phyloP scores from a whole-genome alignment of 2,113 vertebrate species.

The Callipepla californica region DNA sequence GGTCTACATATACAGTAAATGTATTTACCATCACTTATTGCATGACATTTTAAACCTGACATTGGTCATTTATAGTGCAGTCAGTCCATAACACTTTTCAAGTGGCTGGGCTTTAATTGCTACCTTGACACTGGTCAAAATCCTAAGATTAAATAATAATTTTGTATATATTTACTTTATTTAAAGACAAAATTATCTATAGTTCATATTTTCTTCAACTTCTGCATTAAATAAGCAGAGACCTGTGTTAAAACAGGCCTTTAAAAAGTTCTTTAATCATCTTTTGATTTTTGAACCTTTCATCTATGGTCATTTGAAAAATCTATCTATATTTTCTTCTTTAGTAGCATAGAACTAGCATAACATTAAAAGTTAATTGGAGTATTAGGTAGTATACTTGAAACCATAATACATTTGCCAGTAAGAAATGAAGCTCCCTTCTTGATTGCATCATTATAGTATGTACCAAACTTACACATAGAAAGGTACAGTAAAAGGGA shows the following conservation, averaged over 20 bases:
- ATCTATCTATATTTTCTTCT: slow-evolving; percentile 64
- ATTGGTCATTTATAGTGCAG: slow-evolving; percentile 72
- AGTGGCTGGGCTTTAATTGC: slow-evolving; percentile 70
- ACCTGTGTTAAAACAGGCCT: slow-evolving; percentile 12
- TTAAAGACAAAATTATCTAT: slow-evolving; percentile 56
- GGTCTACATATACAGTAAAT: slow-evolving; percentile 60
- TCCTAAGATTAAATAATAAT: slow-evolving; percentile 62
- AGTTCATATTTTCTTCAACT: neutral
- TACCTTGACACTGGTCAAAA: slow-evolving; percentile 72
- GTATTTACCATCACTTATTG: slow-evolving; percentile 76
- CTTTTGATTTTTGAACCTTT: slow-evolving; percentile 56
- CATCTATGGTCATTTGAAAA: slow-evolving; percentile 65
- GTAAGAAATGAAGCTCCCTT: slow-evolving; percentile 29
- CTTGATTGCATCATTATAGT: slow-evolving; percentile 8
- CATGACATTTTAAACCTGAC: slow-evolving; percentile 73
- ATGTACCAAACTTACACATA: neutral
- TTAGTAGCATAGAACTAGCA: slow-evolving; percentile 81
- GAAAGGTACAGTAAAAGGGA: slow-evolving; percentile 38
- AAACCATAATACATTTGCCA: neutral
- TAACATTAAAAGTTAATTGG: slow-evolving; percentile 77
- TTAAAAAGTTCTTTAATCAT: neutral
- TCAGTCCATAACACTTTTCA: slow-evolving; percentile 68
- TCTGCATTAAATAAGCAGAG: slow-evolving; percentile 2
- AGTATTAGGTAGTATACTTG: slow-evolving; percentile 76
- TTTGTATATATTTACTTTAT: slow-evolving; percentile 43